A percentile compares a stretch with the other conserved stretches of the same genome.
Conservation (phyloP, 2,113 vertebrate genomes). For the Tringa solitaria region DNA sequence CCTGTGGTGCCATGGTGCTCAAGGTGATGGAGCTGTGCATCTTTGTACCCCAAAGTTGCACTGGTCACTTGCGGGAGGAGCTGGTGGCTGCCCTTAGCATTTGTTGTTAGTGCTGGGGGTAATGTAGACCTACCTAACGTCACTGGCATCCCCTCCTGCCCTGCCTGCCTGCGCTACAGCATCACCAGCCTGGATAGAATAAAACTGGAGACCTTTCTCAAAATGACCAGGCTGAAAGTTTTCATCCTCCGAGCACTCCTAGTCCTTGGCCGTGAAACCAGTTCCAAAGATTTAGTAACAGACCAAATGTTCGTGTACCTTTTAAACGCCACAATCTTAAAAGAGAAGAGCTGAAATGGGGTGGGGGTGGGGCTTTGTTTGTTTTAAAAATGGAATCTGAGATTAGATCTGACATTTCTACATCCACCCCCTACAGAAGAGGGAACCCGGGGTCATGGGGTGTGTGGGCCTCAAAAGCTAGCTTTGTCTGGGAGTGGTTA, state of each 20-base stretch:
- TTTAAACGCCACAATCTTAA: neutral
- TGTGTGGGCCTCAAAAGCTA: conserved; percentile 65
- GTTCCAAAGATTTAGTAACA: neutral
- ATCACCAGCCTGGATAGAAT: neutral
- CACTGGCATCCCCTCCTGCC: neutral
- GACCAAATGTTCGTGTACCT: neutral
- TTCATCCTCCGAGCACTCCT: neutral
- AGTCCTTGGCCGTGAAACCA: neutral
- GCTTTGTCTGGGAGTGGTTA: conserved; percentile 60
- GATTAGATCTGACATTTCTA: conserved; percentile 71
- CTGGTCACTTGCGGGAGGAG: neutral
- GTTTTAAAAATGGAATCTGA: conserved; percentile 71
- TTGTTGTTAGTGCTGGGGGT: neutral
- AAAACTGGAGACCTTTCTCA: neutral
- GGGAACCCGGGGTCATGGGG: conserved; percentile 65
- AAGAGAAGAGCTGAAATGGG: conserved; percentile 17
- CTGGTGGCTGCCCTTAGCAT: neutral
- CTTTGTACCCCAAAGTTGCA: neutral
- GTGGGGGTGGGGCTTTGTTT: conserved; percentile 63
- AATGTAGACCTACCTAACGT: neutral
- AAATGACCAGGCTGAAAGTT: neutral
- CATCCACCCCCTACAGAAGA: conserved; percentile 68
- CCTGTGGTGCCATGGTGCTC: neutral
- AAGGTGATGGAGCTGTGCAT: neutral
- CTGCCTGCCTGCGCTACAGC: accelerated